phyloP scores from a whole-genome alignment of 2,888 invertebrate genomes.

The Alloplasta piceator region DNA sequence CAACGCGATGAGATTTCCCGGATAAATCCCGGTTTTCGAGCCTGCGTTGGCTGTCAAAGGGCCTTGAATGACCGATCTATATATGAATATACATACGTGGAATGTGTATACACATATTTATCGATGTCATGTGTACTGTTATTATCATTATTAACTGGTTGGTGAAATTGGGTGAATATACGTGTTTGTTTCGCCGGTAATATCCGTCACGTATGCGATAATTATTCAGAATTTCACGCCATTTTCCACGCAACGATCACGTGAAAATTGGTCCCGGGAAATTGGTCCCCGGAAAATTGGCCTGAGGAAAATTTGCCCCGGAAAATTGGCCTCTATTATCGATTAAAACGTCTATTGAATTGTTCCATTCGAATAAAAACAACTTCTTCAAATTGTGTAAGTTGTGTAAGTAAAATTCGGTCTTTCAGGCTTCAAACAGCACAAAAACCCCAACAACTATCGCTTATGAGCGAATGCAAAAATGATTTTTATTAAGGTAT shows the following conservation, averaged over 20 bases:
- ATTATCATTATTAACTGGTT: slow-evolving; percentile 29
- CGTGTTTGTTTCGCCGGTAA: not conserved
- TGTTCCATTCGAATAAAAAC: no score
- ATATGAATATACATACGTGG: not conserved
- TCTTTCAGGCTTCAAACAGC: no score
- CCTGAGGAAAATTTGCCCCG: no score
- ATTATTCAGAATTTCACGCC: slow-evolving; percentile 15
- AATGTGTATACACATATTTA: not conserved
- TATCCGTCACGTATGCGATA: slow-evolving; percentile 15
- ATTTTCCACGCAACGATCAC: not conserved
- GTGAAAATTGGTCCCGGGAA: no score
- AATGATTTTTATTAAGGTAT: no score
- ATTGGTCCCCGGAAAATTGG: no score
- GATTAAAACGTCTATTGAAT: no score
- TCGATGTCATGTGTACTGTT: not conserved
- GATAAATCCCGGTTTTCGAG: not conserved
- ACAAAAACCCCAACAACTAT: no score
- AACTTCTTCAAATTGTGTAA: no score
- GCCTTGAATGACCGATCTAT: slow-evolving; percentile 25
- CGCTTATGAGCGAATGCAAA: no score
- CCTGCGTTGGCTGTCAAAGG: slow-evolving; percentile 43
- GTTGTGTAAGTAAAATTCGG: no score
- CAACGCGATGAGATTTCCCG: slow-evolving; percentile 32
- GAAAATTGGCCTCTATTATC: no score
- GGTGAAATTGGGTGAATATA: slow-evolving; percentile 15